Percentiles rank a stretch among this genome's conserved stretches.
These are phyloP conservation scores for Tragelaphus imberbis DNA, from an alignment of 2,113 vertebrate species.

Conservation along the genomic window DNA sequence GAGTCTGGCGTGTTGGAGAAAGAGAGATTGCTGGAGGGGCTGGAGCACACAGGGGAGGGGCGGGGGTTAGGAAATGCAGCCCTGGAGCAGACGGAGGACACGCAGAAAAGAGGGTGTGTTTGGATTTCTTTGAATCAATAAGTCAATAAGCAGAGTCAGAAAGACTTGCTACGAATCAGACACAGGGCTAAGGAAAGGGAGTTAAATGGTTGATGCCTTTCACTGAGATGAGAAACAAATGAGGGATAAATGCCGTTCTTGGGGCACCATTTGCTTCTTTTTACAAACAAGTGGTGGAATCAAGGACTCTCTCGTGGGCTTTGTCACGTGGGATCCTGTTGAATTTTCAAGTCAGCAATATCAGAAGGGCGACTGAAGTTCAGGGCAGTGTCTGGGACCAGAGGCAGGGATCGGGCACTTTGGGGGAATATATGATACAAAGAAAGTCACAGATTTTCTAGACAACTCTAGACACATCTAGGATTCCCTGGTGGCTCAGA, in stretches of 20 bases:
- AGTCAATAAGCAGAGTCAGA: background rate
- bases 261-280: background rate
- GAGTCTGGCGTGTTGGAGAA: background rate
- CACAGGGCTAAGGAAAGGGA: background rate
- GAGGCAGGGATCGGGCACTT: background rate
- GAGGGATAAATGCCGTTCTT: background rate
- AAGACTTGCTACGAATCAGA: background rate
- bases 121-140: background rate
- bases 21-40: background rate
- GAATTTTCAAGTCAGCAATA: background rate
- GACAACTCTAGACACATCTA: background rate
- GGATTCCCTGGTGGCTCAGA: no score
- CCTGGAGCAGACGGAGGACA: background rate
- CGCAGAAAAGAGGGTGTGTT: background rate
- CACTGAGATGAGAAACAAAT: background rate
- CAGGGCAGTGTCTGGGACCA: background rate
- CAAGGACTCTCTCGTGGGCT: background rate
- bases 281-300: rapidly evolving
- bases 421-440: background rate
- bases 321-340: background rate
- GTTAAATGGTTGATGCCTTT: background rate
- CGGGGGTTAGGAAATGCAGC: background rate
- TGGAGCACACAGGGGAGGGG: rapidly evolving
- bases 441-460: background rate
- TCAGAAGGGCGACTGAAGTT: no score